phyloP scores from a whole-genome alignment of 2,113 vertebrate genomes.

The Cavia aperea region DNA sequence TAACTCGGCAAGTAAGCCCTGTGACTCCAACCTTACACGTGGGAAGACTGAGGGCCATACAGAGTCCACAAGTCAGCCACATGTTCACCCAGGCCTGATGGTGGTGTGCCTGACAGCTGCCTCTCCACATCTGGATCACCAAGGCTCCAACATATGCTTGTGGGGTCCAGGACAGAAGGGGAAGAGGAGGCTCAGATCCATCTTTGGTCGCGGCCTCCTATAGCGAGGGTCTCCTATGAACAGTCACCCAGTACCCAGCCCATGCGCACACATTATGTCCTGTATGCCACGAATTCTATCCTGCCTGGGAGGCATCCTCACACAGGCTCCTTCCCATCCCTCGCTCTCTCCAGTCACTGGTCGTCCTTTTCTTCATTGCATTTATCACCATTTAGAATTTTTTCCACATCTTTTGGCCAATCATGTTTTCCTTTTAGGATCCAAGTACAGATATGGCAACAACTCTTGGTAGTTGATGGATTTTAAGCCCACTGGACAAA shows the following conservation, averaged over 20 bases:
- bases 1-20: rapidly evolving
- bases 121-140: rapidly evolving
- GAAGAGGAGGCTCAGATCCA: background rate
- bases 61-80: no score
- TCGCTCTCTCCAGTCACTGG: background rate
- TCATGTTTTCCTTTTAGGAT: background rate
- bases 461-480: background rate
- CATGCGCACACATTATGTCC: rapidly evolving
- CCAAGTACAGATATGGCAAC: background rate
- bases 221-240: background rate
- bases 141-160: background rate
- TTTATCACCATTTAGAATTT: background rate
- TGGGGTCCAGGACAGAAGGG: background rate
- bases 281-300: rapidly evolving
- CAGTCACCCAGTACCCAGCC: rapidly evolving
- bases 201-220: rapidly evolving
- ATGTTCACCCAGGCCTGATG: no score
- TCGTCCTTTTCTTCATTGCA: background rate
- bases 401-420: background rate
- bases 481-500: background rate
- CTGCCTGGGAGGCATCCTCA: rapidly evolving
- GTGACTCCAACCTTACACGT: background rate
- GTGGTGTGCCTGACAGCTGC: background rate
- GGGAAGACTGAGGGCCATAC: background rate
- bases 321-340: background rate